A percentile compares a stretch with the other conserved stretches of the same genome.
Evolutionary conservation across 1,140 invertebrate genomes (phyloP).

Genomic region (Tetraneura akinire): DNA sequence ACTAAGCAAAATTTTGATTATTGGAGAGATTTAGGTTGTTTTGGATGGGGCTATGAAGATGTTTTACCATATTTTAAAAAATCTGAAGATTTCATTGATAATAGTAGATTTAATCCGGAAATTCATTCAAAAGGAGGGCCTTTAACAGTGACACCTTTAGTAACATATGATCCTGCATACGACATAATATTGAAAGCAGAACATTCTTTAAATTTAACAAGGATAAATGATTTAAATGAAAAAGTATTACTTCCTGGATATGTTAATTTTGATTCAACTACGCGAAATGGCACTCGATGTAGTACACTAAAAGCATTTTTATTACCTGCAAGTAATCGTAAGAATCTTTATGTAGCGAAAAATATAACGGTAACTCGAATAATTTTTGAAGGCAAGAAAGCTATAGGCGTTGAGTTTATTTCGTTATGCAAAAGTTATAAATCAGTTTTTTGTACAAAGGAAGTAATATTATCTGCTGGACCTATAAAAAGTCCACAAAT

Average conservation of each 20-base stretch:
- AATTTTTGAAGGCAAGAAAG: too few relatives aligned
- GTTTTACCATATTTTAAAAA: too few relatives aligned
- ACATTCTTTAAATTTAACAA: constrained; percentile 60
- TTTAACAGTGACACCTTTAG: constrained; percentile 68
- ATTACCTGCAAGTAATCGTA: too few relatives aligned
- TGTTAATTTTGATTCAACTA: constrained; percentile 64
- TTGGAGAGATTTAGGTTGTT: constrained; percentile 68
- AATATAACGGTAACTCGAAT: not conserved
- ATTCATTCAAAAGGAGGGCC: constrained; percentile 70
- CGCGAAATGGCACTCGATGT: constrained; percentile 65
- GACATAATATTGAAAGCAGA: constrained; percentile 63
- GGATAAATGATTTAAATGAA: constrained; percentile 63
- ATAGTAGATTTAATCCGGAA: constrained; percentile 59
- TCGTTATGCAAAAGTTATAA: too few relatives aligned
- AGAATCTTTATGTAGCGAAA: constrained; percentile 65
- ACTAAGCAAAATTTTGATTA: constrained; percentile 64
- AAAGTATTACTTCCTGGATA: constrained; percentile 66
- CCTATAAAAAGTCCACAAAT: too few relatives aligned
- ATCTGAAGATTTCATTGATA: too few relatives aligned
- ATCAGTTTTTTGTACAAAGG: too few relatives aligned
- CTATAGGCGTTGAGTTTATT: too few relatives aligned
- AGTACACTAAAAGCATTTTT: constrained; percentile 67
- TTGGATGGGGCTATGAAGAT: too few relatives aligned
- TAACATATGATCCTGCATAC: too few relatives aligned
- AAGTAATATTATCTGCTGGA: too few relatives aligned